phyloP scores from a whole-genome alignment of 2,797 vertebrate species.

The Merluccius polli region DNA sequence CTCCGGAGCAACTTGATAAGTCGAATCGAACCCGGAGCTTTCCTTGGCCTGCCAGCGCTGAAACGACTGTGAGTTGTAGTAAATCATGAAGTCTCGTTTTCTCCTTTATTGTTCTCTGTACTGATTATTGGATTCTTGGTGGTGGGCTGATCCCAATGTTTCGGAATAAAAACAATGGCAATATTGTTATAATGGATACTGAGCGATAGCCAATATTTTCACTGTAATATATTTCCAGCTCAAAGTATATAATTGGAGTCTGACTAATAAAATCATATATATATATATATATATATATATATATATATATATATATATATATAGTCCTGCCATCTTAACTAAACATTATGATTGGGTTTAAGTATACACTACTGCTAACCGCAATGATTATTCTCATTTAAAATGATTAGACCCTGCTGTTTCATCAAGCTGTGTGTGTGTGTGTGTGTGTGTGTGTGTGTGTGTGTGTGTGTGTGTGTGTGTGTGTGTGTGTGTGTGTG shows the following conservation, averaged over 20 bases:
- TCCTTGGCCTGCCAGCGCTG: constrained; percentile 85
- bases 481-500: not conserved
- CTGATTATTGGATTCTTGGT: no score
- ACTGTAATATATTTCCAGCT: no score
- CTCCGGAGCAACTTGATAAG: constrained; percentile 93
- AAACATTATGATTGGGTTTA: not conserved
- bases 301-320: not conserved
- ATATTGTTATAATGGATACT: not conserved
- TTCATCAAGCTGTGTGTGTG: constrained; percentile 20
- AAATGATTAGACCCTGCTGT: no score
- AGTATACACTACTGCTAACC: not conserved
- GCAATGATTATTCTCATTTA: not conserved
- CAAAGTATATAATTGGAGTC: no score
- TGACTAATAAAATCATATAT: no score
- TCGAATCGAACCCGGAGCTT: constrained; percentile 89
- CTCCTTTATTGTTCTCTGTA: not conserved
- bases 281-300: no score
- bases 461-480: constrained; percentile 9
- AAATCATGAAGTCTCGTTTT: constrained; percentile 8
- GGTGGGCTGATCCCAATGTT: no score
- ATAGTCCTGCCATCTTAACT: not conserved
- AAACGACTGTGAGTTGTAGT: constrained; percentile 90
- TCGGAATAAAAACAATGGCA: no score
- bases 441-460: constrained; percentile 21
- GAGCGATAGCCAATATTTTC: not conserved